Conservation (phyloP, 2,113 vertebrate species). For the Typhlomys cinereus region DNA sequence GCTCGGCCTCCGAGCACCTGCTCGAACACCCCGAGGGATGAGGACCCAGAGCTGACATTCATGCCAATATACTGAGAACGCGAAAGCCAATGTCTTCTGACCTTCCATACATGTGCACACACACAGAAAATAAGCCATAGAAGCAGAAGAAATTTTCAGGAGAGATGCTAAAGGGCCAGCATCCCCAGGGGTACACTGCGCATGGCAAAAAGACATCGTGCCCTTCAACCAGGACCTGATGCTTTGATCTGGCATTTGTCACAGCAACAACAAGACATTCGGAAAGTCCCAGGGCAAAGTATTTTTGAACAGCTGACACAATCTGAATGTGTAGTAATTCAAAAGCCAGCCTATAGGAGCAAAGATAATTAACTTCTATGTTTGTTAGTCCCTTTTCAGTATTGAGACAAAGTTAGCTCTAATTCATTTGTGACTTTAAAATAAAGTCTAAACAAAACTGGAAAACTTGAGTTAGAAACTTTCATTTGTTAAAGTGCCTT, state of each 20-base stretch:
- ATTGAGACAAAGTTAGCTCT: slow-evolving; percentile 6
- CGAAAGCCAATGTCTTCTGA: too few species aligned
- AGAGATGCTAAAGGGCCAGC: slow-evolving; percentile 18
- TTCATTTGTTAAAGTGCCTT: slow-evolving; percentile 36
- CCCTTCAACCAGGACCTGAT: not conserved
- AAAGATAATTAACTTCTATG: not conserved
- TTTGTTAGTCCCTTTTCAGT: not conserved
- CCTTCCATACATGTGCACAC: too few species aligned
- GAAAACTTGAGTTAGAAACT: slow-evolving; percentile 23
- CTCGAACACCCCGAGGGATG: too few species aligned
- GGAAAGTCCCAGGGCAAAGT: not conserved
- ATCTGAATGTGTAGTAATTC: not conserved
- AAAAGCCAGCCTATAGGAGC: not conserved
- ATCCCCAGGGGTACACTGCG: not conserved
- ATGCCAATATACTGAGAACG: too few species aligned
- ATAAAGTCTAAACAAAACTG: slow-evolving; percentile 41
- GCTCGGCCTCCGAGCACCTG: too few species aligned
- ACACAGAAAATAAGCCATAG: not conserved
- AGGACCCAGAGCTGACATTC: too few species aligned
- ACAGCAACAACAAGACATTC: slow-evolving; percentile 24
- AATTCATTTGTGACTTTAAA: slow-evolving; percentile 29
- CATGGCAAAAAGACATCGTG: not conserved
- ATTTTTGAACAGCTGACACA: not conserved
- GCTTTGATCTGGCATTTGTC: not conserved
- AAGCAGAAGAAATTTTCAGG: not conserved